Base-by-base conservation (phyloP, 64 coral and sea anemone genomes). In the Astreopora myriophthalma region DNA sequence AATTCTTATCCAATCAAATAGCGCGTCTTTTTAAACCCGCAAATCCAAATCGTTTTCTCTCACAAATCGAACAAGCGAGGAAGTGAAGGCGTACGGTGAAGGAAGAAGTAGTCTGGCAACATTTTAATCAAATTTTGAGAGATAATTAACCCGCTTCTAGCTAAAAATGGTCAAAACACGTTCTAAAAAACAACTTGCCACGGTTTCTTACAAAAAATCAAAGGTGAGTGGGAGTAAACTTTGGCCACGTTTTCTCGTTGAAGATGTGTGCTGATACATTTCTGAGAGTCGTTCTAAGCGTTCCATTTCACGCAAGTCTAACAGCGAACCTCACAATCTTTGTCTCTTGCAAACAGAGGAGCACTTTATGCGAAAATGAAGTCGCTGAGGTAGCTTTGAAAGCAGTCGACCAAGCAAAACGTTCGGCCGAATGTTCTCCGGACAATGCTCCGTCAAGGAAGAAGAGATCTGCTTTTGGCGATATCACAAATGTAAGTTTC, bases 401-500 rank as follows among this genome's bases (percentile, higher is more conserved):
- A 72, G 49, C 90, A 12, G 73, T 88, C 13, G 97, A 99, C 42
- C 62, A 99, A 91, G 71, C 90, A 42, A 86, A 99, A 93, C 75
- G 90, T 83, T 74, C 83, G 1, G 90, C 97, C 22, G 96, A 98
- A 71, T 79, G 87, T 44, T 99, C 97, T 4, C 94, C 97, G 0
- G 65, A 94, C 13, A 89, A 87, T 49, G 97, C 90, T 2, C 97
- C 97, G n/a, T 93, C 97, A 12, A 87, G 94, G 27, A 99, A 99
- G 27, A 99, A 99, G 75, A 73, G 97, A 71, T 93, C 97, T 58
- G 97, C 94, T 0, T 99, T 99, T 44, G 97, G 97, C 1, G 97
- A 99, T 23, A 96, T 99, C 27, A 99, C 97, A 37, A 99, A 99
- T 52, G 97, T 99, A 91, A 84, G 91, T 49, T 62, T 6, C 63